Base-by-base conservation (phyloP, 2,888 invertebrate species). In the Drosophila histrio region DNA sequence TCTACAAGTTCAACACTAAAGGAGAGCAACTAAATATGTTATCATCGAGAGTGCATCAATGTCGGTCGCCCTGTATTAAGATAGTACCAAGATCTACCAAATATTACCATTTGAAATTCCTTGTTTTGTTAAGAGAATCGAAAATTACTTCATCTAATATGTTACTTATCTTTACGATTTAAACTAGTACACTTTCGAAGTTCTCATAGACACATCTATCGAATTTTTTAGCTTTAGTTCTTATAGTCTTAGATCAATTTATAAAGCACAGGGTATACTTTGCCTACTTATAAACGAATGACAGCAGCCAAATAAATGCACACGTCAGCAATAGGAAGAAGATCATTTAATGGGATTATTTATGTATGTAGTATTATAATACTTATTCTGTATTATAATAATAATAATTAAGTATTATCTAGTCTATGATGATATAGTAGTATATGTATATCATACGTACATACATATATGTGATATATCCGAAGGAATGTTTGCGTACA, bases 311-410 rank as follows among this genome's bases (percentile, higher is more conserved):
- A 7, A 41, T 9, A 30, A 44, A 22, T 3, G n/a, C 47, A 44
- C 36, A 63, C 66, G 44, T 54, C 73, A 72, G 62, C 72, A 26
- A 39, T 9, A 24, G 39, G 19, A 26, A 38, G 17, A 50, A 11
- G 17, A 52, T n/a, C 26, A 36, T 54, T 74, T 69, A 59, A 54
- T 68, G 28, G 6, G 38, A 62, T 62, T 58, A 72, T 66, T 65
- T 65, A 22, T 47, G 50, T 58, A 9, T 52, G 28, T 43, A 34
- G 28, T 43, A 34, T 47, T 54, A 60, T 60, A 60, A 67, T 43
- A 58, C 43, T 36, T 22, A 56, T 64, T 54, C 46, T 60, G 56
- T 57, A 44, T 68, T 62, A 54, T 52, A 36, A 63, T 68, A 52
- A 57, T 57, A 62, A 56, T 52, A 52, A 73, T 65, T 41, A 50